phyloP scores from a whole-genome alignment of 2,797 vertebrate genomes.

The Xyrichtys novacula region DNA sequence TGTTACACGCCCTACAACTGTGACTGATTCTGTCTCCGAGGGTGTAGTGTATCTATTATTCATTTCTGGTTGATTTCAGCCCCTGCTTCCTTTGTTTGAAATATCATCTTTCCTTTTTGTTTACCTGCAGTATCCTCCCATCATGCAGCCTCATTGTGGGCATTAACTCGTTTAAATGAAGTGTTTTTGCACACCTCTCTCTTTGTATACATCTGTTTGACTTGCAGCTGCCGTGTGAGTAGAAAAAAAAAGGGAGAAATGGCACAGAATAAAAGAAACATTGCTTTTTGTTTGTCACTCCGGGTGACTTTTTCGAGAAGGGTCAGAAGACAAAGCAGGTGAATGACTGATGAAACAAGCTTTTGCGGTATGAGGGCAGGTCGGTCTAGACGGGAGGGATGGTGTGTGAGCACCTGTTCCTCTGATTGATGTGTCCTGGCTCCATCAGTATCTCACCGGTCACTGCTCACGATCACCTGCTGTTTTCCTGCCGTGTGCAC shows the following conservation, averaged over 20 bases:
- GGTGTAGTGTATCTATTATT: constrained; percentile 33
- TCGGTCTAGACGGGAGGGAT: constrained; percentile 56
- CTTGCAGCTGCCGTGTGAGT: background rate
- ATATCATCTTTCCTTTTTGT: background rate
- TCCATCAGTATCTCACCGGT: constrained; percentile 50
- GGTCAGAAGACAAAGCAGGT: constrained; percentile 65
- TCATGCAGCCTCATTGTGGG: background rate
- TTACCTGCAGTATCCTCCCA: constrained; percentile 6
- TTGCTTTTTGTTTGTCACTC: constrained; percentile 18
- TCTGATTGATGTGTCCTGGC: constrained; percentile 70
- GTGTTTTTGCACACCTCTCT: too few relatives aligned
- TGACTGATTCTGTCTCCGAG: constrained; percentile 15
- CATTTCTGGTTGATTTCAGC: constrained; percentile 22
- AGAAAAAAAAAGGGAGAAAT: background rate
- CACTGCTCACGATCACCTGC: constrained; percentile 37
- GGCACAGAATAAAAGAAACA: constrained; percentile 4
- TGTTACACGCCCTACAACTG: constrained; percentile 15
- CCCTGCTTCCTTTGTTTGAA: constrained; percentile 20
- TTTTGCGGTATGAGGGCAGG: constrained; percentile 37
- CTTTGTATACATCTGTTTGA: background rate
- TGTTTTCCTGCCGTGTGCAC: constrained; percentile 39
- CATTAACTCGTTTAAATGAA: background rate
- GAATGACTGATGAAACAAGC: constrained; percentile 47
- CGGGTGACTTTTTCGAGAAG: constrained; percentile 36
- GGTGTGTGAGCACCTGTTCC: constrained; percentile 56